Evolutionary conservation across 1,140 invertebrate species (phyloP), one percentile per base, ranked within the genome.

Genomic region (Nephotettix cincticeps): DNA sequence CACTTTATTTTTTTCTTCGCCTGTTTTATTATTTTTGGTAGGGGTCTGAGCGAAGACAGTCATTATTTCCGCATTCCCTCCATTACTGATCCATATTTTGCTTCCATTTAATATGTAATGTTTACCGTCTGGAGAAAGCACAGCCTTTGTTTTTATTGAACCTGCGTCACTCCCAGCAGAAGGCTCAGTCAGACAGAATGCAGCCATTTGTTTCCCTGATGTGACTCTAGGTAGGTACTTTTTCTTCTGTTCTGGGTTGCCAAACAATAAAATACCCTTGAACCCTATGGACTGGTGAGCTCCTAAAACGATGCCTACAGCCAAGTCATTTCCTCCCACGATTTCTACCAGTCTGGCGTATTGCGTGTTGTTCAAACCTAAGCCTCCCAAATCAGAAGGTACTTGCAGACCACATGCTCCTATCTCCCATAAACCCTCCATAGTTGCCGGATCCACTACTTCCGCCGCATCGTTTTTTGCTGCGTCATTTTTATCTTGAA

Each of bases 71-170:
- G 98, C 97, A 75, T 97, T 83, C 32, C 97, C 97, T 61, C 98
- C 98, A 83, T 99, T 99, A 76, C 94, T 97, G 77, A 99, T 99
- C 97, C 97, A 99, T 77, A 99, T 96, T 86, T 99, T 99, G 72
- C 92, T 95, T 19, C 98, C 98, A 85, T 99, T 99, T 0, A 99
- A 81, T 70, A 98, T 87, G 78, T 91, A 99, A 81, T 98, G 92
- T 76, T 92, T 93, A 0, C 95, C 95, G 83, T 98, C 96, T 2
- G 87, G 82, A 30, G 93, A 93, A 74, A 93, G 89, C 1, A 93
- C 90, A 17, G 97, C 97, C 76, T 89, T 86, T 32, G 88, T 89
- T 78, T 84, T 89, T 75, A 95, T 94, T n/a, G 92, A 92, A 68
- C 89, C 89, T 29, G 96, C 97, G 85, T 99, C 97, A 64, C 95